Conservation (phyloP, 2,113 vertebrate genomes). For the Cettia cetti region DNA sequence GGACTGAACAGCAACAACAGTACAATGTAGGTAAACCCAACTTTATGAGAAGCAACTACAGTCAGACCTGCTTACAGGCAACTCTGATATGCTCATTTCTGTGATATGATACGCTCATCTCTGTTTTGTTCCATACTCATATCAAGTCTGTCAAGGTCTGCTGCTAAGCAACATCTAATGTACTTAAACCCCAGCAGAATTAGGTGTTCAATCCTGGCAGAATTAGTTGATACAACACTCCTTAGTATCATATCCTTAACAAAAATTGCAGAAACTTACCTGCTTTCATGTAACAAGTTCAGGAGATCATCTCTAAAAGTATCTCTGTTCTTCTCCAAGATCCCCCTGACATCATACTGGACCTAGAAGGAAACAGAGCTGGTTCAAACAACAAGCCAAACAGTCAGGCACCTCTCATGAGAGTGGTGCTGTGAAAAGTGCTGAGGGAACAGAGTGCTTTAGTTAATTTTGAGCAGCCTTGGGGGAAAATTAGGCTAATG, state of each 20-base stretch:
- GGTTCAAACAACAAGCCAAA: conserved; percentile 26
- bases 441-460: conserved; percentile 2
- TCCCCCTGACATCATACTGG: conserved; percentile 92
- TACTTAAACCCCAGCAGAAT: neutral
- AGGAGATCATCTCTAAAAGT: conserved; percentile 95
- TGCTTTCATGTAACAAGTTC: conserved; percentile 92
- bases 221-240: neutral
- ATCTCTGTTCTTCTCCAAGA: conserved; percentile 95
- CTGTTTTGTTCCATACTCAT: neutral
- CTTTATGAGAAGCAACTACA: accelerated
- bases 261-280: conserved; percentile 53
- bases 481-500: conserved; percentile 44
- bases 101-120: neutral
- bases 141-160: neutral
- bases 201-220: neutral
- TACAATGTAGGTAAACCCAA: accelerated
- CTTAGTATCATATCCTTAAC: neutral
- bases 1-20: neutral
- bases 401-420: neutral
- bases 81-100: neutral
- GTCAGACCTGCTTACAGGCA: neutral
- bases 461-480: conserved; percentile 11
- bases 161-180: neutral
- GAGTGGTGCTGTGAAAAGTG: neutral
- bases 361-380: conserved; percentile 76